Evolutionary conservation across 2,797 vertebrate genomes (phyloP).

Genomic region (Gallinago solitaria): DNA sequence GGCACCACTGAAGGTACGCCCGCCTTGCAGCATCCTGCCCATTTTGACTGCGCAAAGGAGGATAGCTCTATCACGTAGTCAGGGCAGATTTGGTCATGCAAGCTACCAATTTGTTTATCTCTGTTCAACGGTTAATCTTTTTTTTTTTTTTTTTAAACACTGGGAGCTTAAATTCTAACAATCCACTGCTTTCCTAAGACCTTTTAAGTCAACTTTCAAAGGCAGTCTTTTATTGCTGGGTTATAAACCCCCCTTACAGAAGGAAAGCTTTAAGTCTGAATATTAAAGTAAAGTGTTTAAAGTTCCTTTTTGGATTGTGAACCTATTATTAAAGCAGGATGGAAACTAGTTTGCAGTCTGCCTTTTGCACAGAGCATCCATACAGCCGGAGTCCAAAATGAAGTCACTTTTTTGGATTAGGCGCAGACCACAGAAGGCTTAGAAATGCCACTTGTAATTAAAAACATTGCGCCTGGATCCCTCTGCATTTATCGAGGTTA

Average conservation of each 20-base stretch:
- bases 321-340: constrained; percentile 39
- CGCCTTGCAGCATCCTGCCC: neutral
- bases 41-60: neutral
- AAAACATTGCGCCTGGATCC: constrained; percentile 46
- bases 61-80: neutral
- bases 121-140: constrained; percentile 20
- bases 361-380: neutral
- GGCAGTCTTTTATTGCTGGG: constrained; percentile 62
- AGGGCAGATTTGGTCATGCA: constrained; percentile 17
- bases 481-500: constrained; percentile 34
- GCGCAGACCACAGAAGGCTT: neutral
- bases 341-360: constrained; percentile 32
- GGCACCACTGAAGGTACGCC: neutral
- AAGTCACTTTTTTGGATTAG: constrained; percentile 51
- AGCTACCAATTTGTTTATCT: constrained; percentile 36
- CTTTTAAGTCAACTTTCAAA: constrained; percentile 67
- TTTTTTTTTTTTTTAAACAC: constrained; percentile 14
- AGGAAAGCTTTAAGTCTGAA: constrained; percentile 60
- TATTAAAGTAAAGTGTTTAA: constrained; percentile 24
- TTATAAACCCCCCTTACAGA: constrained; percentile 64
- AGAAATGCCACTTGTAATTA: constrained; percentile 59
- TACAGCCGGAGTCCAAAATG: constrained; percentile 2
- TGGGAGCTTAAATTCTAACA: constrained; percentile 46
- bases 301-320: constrained; percentile 20
- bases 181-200: constrained; percentile 16